Base-by-base conservation (phyloP, 2,797 vertebrate species). In the Chrysocyon brachyurus region DNA sequence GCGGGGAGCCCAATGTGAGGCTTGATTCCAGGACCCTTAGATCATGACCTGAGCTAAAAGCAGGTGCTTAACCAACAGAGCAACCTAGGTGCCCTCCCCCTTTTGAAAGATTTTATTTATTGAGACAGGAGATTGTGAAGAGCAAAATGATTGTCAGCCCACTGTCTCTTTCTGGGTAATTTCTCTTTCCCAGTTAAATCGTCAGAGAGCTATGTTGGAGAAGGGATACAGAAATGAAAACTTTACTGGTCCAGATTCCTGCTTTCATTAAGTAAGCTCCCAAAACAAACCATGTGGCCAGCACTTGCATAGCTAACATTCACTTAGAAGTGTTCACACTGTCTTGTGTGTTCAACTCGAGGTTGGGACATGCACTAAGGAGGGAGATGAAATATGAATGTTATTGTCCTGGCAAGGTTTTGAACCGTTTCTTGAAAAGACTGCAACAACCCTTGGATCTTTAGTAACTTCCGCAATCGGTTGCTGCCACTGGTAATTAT, bases 381-480 rank as follows among this genome's bases (percentile, higher is more conserved):
- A 91, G 33, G 61, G 52, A 75, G 79, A 54, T 73, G 81, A 68
- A 78, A 75, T 52, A 2, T 52, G 33, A 49, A 28, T 75, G 84
- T 82, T 46, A 52, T 59, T 93, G 26, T 87, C 90, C 33, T 90
- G 68, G 81, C 28, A 33, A n/a, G 63, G 40, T 49, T 90, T 95
- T 82, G 33, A 92, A 86, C 88, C 52, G 5, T 78, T 83, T 92
- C 79, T 83, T 85, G 24, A 90, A 94, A 72, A 82, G 33, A 28
- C 52, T 72, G 49, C 88, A 56, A 21, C 14, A 54, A 19, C 17
- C 66, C 61, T 84, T 75, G 66, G 90, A 14, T 64, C 52, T n/a
- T 31, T 14, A 31, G 73, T 22, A 5, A 31, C 85, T 81, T 85
- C 64, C 64, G 36, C 3, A 4, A 63, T 87, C 63, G 49, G n/a